phyloP scores from a whole-genome alignment of 2,113 vertebrate species.

The Apus apus region DNA sequence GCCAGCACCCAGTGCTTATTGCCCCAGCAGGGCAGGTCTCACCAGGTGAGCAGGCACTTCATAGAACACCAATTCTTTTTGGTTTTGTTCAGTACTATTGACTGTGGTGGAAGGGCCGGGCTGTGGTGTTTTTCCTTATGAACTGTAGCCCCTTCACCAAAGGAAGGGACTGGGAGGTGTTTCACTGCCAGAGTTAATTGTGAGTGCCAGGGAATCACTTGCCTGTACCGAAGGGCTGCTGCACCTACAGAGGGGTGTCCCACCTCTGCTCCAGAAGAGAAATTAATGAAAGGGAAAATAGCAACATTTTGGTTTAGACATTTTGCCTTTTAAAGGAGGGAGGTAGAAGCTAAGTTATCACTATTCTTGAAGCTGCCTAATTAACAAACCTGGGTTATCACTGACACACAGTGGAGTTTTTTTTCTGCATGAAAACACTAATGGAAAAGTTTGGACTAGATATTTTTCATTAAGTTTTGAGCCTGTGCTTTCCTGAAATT shows the following conservation, averaged over 20 bases:
- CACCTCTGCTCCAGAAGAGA: not conserved
- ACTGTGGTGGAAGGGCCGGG: slow-evolving; percentile 54
- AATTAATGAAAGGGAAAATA: not conserved
- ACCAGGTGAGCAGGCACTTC: slow-evolving; percentile 74
- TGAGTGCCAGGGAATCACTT: not conserved
- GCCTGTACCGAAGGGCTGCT: not conserved
- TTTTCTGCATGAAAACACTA: not conserved
- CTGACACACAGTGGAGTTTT: not conserved
- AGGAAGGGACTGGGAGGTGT: not conserved
- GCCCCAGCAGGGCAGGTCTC: slow-evolving; percentile 79
- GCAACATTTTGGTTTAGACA: not conserved
- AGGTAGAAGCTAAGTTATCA: not conserved
- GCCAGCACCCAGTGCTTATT: slow-evolving; percentile 76
- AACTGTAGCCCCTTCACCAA: slow-evolving; percentile 20
- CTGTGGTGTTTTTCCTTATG: slow-evolving; percentile 51
- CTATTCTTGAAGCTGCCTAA: not conserved
- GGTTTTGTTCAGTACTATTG: slow-evolving; percentile 64
- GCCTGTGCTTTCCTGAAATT: not conserved
- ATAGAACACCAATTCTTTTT: slow-evolving; percentile 63
- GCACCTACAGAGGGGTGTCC: not conserved
- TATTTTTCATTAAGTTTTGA: not conserved
- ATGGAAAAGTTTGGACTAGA: not conserved
- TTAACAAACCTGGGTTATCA: not conserved
- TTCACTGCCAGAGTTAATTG: not conserved
- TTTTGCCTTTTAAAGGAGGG: not conserved